These are phyloP conservation scores for Epicampocera succincta DNA, from an alignment of 2,888 invertebrate genomes.

Conservation along the genomic window DNA sequence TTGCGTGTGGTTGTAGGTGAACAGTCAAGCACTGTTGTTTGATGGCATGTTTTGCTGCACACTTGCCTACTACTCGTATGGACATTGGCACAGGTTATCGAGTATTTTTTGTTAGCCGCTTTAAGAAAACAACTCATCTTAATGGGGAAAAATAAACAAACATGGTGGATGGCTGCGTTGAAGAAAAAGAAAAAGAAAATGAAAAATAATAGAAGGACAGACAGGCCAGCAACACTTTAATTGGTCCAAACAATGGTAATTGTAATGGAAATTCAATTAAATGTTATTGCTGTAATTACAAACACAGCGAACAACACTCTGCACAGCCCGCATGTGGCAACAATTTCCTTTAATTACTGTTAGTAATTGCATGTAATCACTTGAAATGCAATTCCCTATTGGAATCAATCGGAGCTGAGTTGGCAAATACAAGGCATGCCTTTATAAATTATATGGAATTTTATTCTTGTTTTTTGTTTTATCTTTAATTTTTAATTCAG, in stretches of 20 bases:
- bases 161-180: background rate
- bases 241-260: slow-evolving; percentile 64
- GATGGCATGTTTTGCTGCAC: background rate
- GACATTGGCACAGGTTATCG: too few relatives aligned
- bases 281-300: slow-evolving; percentile 58
- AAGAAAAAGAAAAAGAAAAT: background rate
- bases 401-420: slow-evolving; percentile 31
- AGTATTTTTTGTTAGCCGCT: background rate
- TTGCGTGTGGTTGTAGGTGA: slow-evolving; percentile 48
- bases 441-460: slow-evolving; percentile 50
- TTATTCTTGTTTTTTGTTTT: background rate
- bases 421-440: slow-evolving; percentile 38
- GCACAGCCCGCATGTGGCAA: slow-evolving; percentile 5
- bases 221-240: slow-evolving; percentile 58
- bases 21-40: slow-evolving; percentile 12
- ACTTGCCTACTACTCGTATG: too few relatives aligned
- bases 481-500: background rate
- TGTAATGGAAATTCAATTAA: slow-evolving; percentile 69
- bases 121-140: background rate
- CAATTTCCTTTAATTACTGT: slow-evolving; percentile 25
- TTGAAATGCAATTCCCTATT: slow-evolving; percentile 34
- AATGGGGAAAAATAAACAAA: slow-evolving; percentile 28
- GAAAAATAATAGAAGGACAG: slow-evolving; percentile 4
- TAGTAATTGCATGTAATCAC: slow-evolving; percentile 34
- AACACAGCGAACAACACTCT: slow-evolving; percentile 25